Conservation (phyloP, 1,140 invertebrate genomes). For the Hyles euphorbiae region DNA sequence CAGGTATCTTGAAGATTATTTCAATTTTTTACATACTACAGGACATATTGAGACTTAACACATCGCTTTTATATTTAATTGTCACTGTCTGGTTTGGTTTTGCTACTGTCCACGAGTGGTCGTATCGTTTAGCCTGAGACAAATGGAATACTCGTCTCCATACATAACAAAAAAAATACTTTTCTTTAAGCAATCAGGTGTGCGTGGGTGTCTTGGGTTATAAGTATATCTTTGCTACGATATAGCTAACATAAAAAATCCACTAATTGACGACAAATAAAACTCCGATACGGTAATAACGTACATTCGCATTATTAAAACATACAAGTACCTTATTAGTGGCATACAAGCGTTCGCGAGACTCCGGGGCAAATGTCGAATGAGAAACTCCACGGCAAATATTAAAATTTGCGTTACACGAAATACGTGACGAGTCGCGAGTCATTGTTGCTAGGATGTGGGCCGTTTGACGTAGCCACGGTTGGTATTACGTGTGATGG, state of each 20-base stretch:
- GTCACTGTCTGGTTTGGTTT: too few species aligned
- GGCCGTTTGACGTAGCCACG: slow-evolving; percentile 24
- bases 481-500: slow-evolving; percentile 15
- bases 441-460: slow-evolving; percentile 18
- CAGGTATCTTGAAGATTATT: too few species aligned
- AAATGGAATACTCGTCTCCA: too few species aligned
- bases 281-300: slow-evolving; percentile 21
- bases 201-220: too few species aligned
- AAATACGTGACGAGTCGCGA: slow-evolving; percentile 11
- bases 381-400: slow-evolving; percentile 5
- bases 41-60: too few species aligned
- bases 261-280: slow-evolving; percentile 6
- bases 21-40: too few species aligned
- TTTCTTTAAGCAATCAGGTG: too few species aligned
- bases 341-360: slow-evolving; percentile 18
- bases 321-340: slow-evolving; percentile 39
- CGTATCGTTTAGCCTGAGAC: too few species aligned
- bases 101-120: too few species aligned
- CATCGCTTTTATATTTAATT: too few species aligned
- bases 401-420: slow-evolving; percentile 17
- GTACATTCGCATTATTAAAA: slow-evolving; percentile 25
- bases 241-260: not conserved
- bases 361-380: slow-evolving; percentile 15
- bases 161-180: too few species aligned
- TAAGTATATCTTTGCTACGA: too few species aligned